phyloP scores from a whole-genome alignment of 2,113 vertebrate genomes.

The Oreotrochilus melanogaster region DNA sequence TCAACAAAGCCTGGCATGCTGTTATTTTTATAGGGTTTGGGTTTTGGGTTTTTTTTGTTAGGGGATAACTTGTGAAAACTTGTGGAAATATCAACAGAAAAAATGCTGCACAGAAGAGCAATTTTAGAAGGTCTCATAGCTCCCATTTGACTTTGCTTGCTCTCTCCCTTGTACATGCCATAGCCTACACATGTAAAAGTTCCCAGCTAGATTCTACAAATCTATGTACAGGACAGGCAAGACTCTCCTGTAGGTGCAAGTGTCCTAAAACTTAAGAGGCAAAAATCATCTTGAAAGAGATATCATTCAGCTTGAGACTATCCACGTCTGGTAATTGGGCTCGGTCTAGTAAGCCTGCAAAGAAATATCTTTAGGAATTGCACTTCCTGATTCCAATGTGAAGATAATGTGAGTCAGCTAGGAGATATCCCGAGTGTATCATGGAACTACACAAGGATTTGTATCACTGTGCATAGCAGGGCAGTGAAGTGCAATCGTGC shows the following conservation, averaged over 20 bases:
- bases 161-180: fast-evolving
- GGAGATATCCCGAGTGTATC: background rate
- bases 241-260: background rate
- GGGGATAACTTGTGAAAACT: background rate
- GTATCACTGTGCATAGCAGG: background rate
- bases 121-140: background rate
- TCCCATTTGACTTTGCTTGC: background rate
- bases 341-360: background rate
- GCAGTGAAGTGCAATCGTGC: background rate
- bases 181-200: background rate
- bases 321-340: background rate
- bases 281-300: background rate
- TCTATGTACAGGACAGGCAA: background rate
- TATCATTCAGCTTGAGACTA: background rate
- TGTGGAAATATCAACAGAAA: background rate
- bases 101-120: background rate
- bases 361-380: background rate
- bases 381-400: background rate
- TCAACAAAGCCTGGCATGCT: background rate
- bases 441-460: background rate
- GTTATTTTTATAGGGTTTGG: background rate
- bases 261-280: background rate
- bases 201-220: background rate
- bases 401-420: background rate
- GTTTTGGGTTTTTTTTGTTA: background rate